phyloP scores from a whole-genome alignment of 2,797 vertebrate genomes.

The Phrynocephalus vlangalii region DNA sequence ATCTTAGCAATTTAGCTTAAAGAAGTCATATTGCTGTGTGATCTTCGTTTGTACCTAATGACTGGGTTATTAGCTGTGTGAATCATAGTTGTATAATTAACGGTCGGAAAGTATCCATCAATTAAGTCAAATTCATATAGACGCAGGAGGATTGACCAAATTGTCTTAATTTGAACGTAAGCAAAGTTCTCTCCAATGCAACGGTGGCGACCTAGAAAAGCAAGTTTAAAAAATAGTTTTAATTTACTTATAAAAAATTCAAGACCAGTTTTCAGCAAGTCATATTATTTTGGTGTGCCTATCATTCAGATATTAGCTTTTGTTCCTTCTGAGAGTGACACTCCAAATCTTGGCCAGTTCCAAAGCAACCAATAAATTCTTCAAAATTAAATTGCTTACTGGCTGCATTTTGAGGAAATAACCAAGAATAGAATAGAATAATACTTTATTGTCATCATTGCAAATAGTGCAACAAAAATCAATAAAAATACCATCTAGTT shows the following conservation, averaged over 20 bases:
- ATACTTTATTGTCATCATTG: too few species aligned
- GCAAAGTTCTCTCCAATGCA: conserved; percentile 99
- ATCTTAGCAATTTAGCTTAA: conserved; percentile 37
- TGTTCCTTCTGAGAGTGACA: not conserved
- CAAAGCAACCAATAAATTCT: not conserved
- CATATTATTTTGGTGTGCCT: not conserved
- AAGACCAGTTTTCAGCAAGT: too few species aligned
- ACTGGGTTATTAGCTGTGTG: conserved; percentile 93
- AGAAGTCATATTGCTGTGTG: conserved; percentile 65
- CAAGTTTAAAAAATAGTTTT: not conserved
- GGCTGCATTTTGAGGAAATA: not conserved
- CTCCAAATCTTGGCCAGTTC: not conserved
- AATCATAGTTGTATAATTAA: conserved; percentile 99
- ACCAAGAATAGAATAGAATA: not conserved
- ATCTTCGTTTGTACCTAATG: conserved; percentile 90
- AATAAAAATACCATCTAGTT: too few species aligned
- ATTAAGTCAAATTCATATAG: conserved; percentile 92
- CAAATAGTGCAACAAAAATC: too few species aligned
- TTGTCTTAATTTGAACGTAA: conserved; percentile 97
- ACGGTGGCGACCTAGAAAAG: conserved; percentile 90
- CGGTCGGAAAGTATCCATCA: conserved; percentile 90
- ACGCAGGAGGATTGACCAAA: conserved; percentile 96
- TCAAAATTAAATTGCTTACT: not conserved
- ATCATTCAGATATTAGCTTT: not conserved
- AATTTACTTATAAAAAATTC: not conserved